A percentile compares a stretch with the other conserved stretches of the same genome.
Evolutionary conservation across 2,888 invertebrate species (phyloP).

Genomic region (Acanthococcus lagerstroemiae): DNA sequence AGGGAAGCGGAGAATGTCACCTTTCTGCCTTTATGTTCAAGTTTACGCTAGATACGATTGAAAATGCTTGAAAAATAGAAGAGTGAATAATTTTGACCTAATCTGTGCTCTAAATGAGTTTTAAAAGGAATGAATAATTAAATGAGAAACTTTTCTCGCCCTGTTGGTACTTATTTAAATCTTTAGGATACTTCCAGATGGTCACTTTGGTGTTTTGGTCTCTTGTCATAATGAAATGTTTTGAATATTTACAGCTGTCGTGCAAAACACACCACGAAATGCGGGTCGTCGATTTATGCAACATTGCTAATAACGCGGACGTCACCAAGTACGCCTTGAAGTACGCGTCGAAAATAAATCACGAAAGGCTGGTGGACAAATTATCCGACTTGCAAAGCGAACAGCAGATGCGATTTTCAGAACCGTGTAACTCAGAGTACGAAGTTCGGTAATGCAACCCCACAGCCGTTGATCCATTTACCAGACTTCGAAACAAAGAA

Average conservation of each 20-base stretch:
- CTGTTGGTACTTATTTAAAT: no score
- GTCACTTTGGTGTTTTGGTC: not conserved
- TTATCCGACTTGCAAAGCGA: conserved; percentile 42
- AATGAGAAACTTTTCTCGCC: no score
- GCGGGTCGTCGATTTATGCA: conserved; percentile 76
- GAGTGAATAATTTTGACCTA: no score
- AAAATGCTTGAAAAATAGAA: no score
- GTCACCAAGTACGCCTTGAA: conserved; percentile 75
- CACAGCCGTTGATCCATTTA: not conserved
- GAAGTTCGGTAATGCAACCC: conserved; percentile 1
- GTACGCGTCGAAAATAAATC: conserved; percentile 70
- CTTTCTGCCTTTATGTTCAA: no score
- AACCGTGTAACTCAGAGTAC: no score
- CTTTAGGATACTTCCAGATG: not conserved
- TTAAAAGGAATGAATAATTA: no score
- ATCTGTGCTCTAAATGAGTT: no score
- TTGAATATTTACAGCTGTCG: conserved; percentile 52
- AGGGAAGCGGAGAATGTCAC: no score
- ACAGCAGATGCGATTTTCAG: not conserved
- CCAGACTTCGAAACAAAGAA: not conserved
- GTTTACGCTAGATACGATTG: no score
- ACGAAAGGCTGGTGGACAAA: conserved; percentile 67
- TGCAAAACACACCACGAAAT: conserved; percentile 74
- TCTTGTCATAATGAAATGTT: conserved; percentile 1
- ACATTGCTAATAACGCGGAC: conserved; percentile 65